Conservation (phyloP, 1,140 invertebrate genomes). For the Orchesella cincta region DNA sequence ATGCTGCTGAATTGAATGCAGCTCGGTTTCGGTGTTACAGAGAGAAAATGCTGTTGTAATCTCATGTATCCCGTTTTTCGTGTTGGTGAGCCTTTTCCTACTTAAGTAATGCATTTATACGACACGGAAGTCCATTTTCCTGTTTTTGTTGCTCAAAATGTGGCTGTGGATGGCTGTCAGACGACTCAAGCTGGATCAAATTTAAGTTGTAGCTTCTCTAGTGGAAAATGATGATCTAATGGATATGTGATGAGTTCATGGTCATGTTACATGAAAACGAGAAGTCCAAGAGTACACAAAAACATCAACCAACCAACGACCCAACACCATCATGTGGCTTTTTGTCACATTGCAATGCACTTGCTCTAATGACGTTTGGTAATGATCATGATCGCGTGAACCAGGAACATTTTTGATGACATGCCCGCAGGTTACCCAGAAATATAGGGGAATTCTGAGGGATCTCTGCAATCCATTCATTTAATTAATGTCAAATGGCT, state of each 20-base stretch:
- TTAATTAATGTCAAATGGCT: no score
- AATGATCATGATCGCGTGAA: constrained; percentile 11
- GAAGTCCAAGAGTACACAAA: no score
- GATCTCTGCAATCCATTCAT: no score
- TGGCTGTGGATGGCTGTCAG: background rate
- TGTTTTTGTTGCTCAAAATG: background rate
- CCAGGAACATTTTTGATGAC: no score
- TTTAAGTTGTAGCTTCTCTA: constrained; percentile 12
- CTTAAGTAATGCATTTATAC: constrained; percentile 13
- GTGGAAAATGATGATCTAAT: constrained; percentile 18
- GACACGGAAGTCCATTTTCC: constrained; percentile 21
- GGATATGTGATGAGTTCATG: constrained; percentile 18
- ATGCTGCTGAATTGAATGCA: background rate
- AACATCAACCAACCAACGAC: background rate
- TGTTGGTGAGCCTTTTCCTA: background rate
- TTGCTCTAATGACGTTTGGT: constrained; percentile 10
- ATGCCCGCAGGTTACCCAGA: no score
- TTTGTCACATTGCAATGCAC: constrained; percentile 12
- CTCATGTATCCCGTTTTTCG: background rate
- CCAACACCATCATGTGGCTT: background rate
- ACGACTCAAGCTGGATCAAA: constrained; percentile 21
- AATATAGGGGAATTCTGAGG: no score
- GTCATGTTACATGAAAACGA: constrained; percentile 8
- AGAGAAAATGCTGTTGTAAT: background rate
- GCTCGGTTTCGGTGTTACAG: background rate